phyloP scores from a whole-genome alignment of 1,140 invertebrate species.

The Caenorhabditis brenneri region DNA sequence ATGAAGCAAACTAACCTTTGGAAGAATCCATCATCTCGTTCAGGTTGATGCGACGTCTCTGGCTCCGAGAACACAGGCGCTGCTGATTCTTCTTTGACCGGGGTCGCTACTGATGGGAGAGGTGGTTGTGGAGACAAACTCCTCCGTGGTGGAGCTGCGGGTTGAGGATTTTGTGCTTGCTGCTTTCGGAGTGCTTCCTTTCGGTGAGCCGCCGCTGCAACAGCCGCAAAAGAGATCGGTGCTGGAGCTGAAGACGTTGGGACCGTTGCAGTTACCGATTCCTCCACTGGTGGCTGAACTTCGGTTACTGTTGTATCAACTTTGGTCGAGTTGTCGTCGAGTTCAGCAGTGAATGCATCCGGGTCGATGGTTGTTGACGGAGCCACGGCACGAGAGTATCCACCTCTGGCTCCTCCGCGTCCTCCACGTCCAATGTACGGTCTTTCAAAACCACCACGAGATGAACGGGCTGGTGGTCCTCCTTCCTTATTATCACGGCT shows the following conservation, averaged over 20 bases:
- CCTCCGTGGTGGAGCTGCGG: neutral
- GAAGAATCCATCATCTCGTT: slow-evolving; percentile 22
- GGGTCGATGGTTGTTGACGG: neutral
- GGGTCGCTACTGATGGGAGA: neutral
- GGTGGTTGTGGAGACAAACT: slow-evolving; percentile 33
- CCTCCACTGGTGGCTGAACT: slow-evolving; percentile 3
- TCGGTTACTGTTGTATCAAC: neutral
- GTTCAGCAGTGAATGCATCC: slow-evolving; percentile 6
- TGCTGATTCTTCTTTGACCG: neutral
- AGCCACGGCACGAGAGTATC: slow-evolving; percentile 13
- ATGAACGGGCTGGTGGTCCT: neutral
- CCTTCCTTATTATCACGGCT: neutral
- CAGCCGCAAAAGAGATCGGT: slow-evolving; percentile 49
- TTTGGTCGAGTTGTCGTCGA: slow-evolving; percentile 14
- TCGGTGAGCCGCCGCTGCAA: slow-evolving; percentile 46
- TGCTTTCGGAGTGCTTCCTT: slow-evolving; percentile 13
- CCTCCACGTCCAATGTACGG: neutral
- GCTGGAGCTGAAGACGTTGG: neutral
- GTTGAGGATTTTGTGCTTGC: neutral
- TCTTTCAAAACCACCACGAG: slow-evolving; percentile 11
- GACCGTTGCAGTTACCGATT: neutral
- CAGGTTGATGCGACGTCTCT: neutral
- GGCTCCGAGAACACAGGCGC: neutral
- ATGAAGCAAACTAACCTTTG: neutral
- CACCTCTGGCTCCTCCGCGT: slow-evolving; percentile 20